A percentile compares a stretch with the other conserved stretches of the same genome.
Evolutionary conservation across 2,113 vertebrate species (phyloP).

Genomic region (Ophthalmotilapia sp.): DNA sequence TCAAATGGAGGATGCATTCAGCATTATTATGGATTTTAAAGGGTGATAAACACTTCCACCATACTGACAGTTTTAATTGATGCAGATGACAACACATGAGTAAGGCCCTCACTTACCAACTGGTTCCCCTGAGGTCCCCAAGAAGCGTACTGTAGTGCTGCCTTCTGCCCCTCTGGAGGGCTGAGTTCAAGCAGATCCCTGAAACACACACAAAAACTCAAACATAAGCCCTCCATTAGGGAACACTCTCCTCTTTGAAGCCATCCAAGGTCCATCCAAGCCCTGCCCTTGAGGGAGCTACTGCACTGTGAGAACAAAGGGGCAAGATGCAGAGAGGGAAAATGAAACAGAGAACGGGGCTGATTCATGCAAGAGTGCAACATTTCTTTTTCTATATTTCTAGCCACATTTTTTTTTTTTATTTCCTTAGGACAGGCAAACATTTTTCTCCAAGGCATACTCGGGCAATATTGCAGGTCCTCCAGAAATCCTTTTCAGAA

Average conservation of each 20-base stretch:
- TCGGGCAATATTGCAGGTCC: conserved; percentile 19
- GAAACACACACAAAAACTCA: conserved; percentile 51
- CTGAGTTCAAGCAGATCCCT: conserved; percentile 69
- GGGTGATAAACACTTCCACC: background rate
- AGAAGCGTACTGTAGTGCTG: conserved; percentile 66
- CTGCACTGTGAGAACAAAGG: conserved; percentile 12
- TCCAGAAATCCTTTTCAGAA: conserved; percentile 4
- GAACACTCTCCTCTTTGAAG: background rate
- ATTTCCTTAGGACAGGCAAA: conserved; percentile 33
- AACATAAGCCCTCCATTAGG: conserved; percentile 1
- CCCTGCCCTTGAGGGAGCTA: conserved; percentile 15
- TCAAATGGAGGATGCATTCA: background rate
- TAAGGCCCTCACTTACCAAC: conserved; percentile 61
- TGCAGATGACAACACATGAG: background rate
- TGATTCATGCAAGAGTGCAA: conserved; percentile 62
- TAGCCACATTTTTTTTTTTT: background rate
- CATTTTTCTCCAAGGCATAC: conserved; percentile 34
- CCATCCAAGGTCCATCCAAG: conserved; percentile 35
- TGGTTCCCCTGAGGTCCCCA: conserved; percentile 79
- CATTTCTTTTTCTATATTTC: background rate
- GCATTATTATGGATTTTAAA: background rate
- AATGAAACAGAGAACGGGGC: conserved; percentile 34
- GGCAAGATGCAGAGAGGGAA: conserved; percentile 61
- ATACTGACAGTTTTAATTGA: background rate
- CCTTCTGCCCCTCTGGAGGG: conserved; percentile 45